Percentiles rank a stretch among this genome's conserved stretches.
phyloP scores from a whole-genome alignment of 2,888 invertebrate genomes.

The Siphonodentalium dalli region DNA sequence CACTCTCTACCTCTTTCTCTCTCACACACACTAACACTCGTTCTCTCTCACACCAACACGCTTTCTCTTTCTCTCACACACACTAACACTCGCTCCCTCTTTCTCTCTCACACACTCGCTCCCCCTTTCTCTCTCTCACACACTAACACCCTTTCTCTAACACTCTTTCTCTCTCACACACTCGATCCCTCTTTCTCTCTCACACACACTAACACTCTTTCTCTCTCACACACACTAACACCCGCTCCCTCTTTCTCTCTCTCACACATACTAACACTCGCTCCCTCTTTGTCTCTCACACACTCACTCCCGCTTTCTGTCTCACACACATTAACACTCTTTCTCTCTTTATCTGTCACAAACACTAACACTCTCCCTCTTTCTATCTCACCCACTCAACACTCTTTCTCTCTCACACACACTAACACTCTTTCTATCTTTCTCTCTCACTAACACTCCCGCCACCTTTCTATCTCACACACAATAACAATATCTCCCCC shows the following conservation, averaged over 20 bases:
- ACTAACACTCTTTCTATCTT: background rate
- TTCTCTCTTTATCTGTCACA: slow-evolving; percentile 1
- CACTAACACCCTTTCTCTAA: background rate
- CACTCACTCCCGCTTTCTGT: background rate
- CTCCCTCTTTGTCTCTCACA: background rate
- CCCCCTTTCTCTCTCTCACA: background rate
- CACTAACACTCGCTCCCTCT: slow-evolving; percentile 11
- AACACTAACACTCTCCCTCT: slow-evolving; percentile 1
- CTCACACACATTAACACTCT: slow-evolving; percentile 1
- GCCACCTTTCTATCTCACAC: background rate
- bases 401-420: too few species aligned
- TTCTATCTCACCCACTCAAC: slow-evolving; percentile 1
- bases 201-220: too few species aligned
- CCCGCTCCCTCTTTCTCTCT: slow-evolving; percentile 11
- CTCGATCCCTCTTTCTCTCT: too few species aligned
- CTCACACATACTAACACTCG: background rate
- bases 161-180: slow-evolving; percentile 5
- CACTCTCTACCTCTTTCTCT: slow-evolving; percentile 7
- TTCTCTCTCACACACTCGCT: slow-evolving; percentile 2
- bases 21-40: slow-evolving; percentile 7
- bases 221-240: slow-evolving; percentile 7
- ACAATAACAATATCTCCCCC: too few species aligned
- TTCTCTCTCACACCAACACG: background rate
- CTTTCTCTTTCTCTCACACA: slow-evolving; percentile 5
- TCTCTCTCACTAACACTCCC: background rate